These are phyloP conservation scores for Pimpla rufipes DNA, from an alignment of 2,888 invertebrate genomes.

Conservation along the genomic window DNA sequence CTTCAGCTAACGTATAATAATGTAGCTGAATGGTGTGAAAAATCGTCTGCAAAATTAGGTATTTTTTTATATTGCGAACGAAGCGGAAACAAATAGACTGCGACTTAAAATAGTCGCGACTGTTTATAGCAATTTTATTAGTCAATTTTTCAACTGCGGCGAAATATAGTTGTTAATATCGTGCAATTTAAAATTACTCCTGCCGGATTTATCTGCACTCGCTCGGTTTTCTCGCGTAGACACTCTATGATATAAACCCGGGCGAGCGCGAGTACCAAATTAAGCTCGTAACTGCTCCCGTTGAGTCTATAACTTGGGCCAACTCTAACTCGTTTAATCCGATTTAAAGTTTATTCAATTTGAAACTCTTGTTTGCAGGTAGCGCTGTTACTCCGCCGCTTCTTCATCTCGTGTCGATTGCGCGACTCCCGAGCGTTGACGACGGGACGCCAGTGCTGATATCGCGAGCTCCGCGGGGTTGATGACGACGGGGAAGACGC, in stretches of 20 bases:
- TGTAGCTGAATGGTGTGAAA: too few species aligned
- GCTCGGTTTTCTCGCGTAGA: neutral
- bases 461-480: neutral
- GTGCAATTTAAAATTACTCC: slow-evolving; percentile 1
- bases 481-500: slow-evolving; percentile 5
- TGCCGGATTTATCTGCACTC: neutral
- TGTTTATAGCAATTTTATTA: too few species aligned
- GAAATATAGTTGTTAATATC: neutral
- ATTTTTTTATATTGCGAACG: too few species aligned
- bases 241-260: slow-evolving; percentile 25
- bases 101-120: too few species aligned
- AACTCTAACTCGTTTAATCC: slow-evolving; percentile 67
- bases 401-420: slow-evolving; percentile 6
- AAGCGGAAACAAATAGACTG: too few species aligned
- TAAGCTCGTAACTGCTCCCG: slow-evolving; percentile 67
- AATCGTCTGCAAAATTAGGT: too few species aligned
- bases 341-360: slow-evolving; percentile 71
- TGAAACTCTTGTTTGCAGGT: slow-evolving; percentile 71
- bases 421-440: slow-evolving; percentile 2
- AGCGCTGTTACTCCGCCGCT: neutral
- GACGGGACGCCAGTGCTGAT: neutral
- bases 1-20: too few species aligned
- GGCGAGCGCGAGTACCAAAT: slow-evolving; percentile 53
- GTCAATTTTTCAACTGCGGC: neutral
- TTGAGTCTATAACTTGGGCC: slow-evolving; percentile 64